Conservation (phyloP, 2,797 vertebrate species). For the Trachops cirrhosus region DNA sequence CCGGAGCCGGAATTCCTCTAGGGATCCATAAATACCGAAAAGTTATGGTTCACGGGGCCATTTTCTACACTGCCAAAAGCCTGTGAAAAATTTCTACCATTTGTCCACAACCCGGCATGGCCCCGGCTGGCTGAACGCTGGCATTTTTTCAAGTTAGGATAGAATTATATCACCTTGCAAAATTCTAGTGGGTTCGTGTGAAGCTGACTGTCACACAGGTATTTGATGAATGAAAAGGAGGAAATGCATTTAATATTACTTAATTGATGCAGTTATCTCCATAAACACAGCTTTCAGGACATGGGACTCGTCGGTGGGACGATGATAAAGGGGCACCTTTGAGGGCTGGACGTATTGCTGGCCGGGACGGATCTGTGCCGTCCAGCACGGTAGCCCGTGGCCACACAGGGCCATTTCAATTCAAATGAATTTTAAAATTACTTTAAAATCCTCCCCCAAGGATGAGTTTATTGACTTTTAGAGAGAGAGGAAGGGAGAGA, state of each 20-base stretch:
- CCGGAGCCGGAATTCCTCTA: conserved; percentile 6
- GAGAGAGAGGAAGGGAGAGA: too few species aligned
- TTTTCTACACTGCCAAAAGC: conserved; percentile 48
- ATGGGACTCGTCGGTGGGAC: background rate
- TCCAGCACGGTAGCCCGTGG: background rate
- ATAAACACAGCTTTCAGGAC: conserved; percentile 3
- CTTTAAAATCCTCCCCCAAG: too few species aligned
- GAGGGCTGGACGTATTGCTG: background rate
- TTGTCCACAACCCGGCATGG: conserved; percentile 35
- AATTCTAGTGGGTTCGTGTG: conserved; percentile 38
- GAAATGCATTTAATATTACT: conserved; percentile 42
- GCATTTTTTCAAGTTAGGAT: conserved; percentile 54
- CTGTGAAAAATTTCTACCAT: conserved; percentile 43
- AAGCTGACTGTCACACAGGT: conserved; percentile 45
- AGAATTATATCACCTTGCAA: conserved; percentile 58
- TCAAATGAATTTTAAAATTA: background rate
- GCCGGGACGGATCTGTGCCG: background rate
- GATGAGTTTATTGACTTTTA: too few species aligned
- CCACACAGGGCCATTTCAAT: background rate
- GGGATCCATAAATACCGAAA: background rate
- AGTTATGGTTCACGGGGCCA: background rate
- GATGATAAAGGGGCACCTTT: background rate
- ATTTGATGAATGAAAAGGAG: conserved; percentile 56
- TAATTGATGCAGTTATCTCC: conserved; percentile 56
- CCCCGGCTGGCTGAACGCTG: conserved; percentile 12